phyloP scores from a whole-genome alignment of 37 sponge, comb jelly and placozoan species.

The Mnemiopsis leidyi region DNA sequence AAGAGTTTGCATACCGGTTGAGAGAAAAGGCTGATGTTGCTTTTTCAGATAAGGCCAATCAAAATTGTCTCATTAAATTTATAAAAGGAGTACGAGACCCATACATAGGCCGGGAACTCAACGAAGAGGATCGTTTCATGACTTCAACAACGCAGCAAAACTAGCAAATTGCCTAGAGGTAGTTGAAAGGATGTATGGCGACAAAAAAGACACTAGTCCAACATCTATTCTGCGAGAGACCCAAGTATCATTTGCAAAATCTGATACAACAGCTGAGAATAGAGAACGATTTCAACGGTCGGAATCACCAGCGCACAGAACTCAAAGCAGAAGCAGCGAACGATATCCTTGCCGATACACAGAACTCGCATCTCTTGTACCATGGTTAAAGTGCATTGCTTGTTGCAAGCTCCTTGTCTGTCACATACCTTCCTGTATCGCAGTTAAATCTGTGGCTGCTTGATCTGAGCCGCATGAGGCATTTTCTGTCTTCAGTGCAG shows the following conservation, averaged over 20 bases:
- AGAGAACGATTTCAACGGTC: background rate
- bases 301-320: background rate
- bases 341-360: background rate
- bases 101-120: background rate
- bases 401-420: no score
- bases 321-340: background rate
- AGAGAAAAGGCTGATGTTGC: background rate
- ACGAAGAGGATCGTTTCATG: background rate
- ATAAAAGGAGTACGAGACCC: background rate
- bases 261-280: background rate
- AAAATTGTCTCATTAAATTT: background rate
- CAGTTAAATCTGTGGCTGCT: no score
- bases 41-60: background rate
- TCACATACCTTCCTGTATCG: no score
- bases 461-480: no score
- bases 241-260: background rate
- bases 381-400: no score
- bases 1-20: background rate
- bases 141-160: background rate
- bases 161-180: background rate
- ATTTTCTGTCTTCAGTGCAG: no score
- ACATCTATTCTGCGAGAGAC: background rate
- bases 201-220: background rate
- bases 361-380: no score
- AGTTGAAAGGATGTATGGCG: background rate